Base-by-base conservation (phyloP, 2,888 invertebrate genomes). In the Oegoconia quadripuncta region DNA sequence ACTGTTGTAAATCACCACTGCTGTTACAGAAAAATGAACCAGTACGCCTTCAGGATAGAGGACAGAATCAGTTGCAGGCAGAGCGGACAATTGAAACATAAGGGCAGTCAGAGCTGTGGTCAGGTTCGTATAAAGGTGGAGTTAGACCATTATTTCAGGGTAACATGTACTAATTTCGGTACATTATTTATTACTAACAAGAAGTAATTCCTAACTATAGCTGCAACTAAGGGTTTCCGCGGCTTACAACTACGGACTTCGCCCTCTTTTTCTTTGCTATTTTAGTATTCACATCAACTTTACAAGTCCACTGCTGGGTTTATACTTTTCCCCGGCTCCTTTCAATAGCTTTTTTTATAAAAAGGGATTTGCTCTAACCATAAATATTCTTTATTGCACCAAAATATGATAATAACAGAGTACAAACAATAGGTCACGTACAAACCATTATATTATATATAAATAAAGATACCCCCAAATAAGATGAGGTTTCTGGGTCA, bases 1-100 rank as follows among this genome's bases (percentile, higher is more conserved):
- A 69, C 59, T 55, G 59, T 59, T 57, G 67, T 80, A 80, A 76
- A 83, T 79, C 70, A 77, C 63, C 42, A 26, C 39, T 31, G 37
- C 26, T 29, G 41, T 36, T 50, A 46, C 22, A 30, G 52, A 45
- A 66, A 68, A 73, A 54, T 52, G 42, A 48, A 62, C 71, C 54
- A 44, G 55, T 64, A 44, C 11, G 13, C 15, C 9, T 25, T 22
- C 23, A 16, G 20, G 33, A 47, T 73, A 78, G 48, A 56, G 66
- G 43, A 39, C 41, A 55, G 45, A 60, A 61, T 74, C 44, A 51
- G 38, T 34, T 54, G 58, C 16, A 34, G 15, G 25, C 11, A 18
- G 23, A 37, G 44, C 41, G 50, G 60, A 64, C 68, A 70, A 79
- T 76, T 79, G 79, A 79, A 76, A 69, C 60, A 59, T 63, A 49